phyloP scores from a whole-genome alignment of 2,113 vertebrate species.

The Dunckerocampus dactyliophorus region DNA sequence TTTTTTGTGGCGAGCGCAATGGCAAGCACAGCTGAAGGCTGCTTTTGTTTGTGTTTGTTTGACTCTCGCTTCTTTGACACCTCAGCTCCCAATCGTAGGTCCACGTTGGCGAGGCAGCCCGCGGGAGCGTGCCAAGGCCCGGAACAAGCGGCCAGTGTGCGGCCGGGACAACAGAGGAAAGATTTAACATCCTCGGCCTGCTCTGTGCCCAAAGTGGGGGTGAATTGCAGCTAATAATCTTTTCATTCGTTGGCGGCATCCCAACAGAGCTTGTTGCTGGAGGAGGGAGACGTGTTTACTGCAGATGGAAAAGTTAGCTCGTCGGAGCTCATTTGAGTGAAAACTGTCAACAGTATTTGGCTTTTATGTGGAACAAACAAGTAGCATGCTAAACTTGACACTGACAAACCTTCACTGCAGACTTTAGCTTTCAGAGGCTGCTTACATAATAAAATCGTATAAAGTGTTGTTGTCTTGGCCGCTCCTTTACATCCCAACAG shows the following conservation, averaged over 20 bases:
- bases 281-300: not conserved
- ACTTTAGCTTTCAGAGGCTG: too few species aligned
- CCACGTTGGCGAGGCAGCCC: slow-evolving; percentile 18
- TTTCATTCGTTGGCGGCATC: not conserved
- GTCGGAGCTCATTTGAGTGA: not conserved
- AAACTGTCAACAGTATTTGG: too few species aligned
- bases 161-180: slow-evolving; percentile 21
- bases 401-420: too few species aligned
- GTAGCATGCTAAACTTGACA: too few species aligned
- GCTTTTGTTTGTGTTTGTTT: slow-evolving; percentile 40
- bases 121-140: slow-evolving; percentile 23
- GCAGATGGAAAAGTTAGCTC: not conserved
- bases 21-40: slow-evolving; percentile 55
- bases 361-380: too few species aligned
- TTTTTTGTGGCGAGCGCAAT: slow-evolving; percentile 12
- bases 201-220: slow-evolving; percentile 28
- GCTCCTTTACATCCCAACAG: too few species aligned
- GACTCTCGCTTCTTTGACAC: slow-evolving; percentile 46
- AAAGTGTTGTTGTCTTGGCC: too few species aligned
- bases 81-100: slow-evolving; percentile 43
- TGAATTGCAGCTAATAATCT: slow-evolving; percentile 20
- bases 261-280: not conserved
- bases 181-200: slow-evolving; percentile 17
- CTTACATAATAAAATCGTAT: too few species aligned
- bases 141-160: slow-evolving; percentile 44